Evolutionary conservation across 1,140 invertebrate genomes (phyloP).

Genomic region (Nephila pilipes): DNA sequence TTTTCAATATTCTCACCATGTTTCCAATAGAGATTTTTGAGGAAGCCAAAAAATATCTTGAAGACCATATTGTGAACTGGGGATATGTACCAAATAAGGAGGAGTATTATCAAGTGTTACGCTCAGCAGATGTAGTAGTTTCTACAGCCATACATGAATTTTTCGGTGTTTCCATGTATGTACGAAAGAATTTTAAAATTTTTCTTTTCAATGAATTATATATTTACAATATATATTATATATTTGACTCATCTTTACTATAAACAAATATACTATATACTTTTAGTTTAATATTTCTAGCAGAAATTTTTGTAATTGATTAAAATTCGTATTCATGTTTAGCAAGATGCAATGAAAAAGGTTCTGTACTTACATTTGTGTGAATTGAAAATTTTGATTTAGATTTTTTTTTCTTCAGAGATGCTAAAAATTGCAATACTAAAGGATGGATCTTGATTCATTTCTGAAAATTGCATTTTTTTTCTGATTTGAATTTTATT

Average conservation of each 20-base stretch:
- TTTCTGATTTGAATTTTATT: constrained; percentile 69
- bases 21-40: constrained; percentile 82
- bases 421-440: no score
- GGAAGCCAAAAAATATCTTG: constrained; percentile 82
- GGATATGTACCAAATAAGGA: constrained; percentile 84
- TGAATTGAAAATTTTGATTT: no score
- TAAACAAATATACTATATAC: no score
- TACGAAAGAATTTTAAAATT: neutral
- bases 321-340: no score
- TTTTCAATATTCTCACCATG: neutral
- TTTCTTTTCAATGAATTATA: neutral
- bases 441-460: neutral
- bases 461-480: constrained; percentile 51
- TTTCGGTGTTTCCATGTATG: constrained; percentile 88
- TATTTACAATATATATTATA: neutral
- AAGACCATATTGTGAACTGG: constrained; percentile 84
- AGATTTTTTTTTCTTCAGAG: no score
- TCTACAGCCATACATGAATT: constrained; percentile 90
- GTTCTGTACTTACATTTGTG: no score
- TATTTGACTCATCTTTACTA: no score
- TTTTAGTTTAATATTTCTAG: no score
- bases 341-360: no score
- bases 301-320: no score
- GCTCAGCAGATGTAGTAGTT: constrained; percentile 85
- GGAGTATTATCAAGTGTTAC: constrained; percentile 84